Percentiles rank a stretch among this genome's conserved stretches.
Conservation (phyloP, 1,140 invertebrate genomes). For the Papilio xuthus region DNA sequence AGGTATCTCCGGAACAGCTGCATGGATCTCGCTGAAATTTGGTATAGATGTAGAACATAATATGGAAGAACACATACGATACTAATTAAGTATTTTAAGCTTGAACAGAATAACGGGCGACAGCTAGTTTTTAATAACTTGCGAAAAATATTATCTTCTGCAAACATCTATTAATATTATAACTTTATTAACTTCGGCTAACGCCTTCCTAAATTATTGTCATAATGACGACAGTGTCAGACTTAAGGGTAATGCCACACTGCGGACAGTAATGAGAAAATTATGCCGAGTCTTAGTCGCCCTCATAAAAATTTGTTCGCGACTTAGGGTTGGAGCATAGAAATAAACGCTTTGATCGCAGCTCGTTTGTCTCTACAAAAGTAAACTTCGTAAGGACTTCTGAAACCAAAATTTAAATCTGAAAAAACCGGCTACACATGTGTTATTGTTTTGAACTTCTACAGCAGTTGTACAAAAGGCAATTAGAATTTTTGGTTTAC, state of each 20-base stretch:
- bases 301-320: conserved; percentile 77
- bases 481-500: no score
- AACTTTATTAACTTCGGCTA: conserved; percentile 55
- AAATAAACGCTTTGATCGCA: conserved; percentile 54
- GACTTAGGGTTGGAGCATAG: conserved; percentile 60
- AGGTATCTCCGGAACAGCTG: no score
- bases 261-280: conserved; percentile 70
- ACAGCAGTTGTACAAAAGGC: background rate
- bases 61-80: no score
- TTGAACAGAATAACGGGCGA: no score
- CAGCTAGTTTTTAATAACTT: background rate
- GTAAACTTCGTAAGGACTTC: background rate
- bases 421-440: background rate
- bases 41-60: no score
- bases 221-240: conserved; percentile 59
- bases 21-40: no score
- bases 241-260: conserved; percentile 58
- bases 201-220: conserved; percentile 60
- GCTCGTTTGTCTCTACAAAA: conserved; percentile 16
- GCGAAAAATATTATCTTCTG: background rate
- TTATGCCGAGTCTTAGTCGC: conserved; percentile 74
- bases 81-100: no score
- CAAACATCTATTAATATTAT: conserved; percentile 27
- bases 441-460: background rate
- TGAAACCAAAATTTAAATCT: background rate